Conservation (phyloP, 2,113 vertebrate genomes). For the Saccopteryx bilineata region DNA sequence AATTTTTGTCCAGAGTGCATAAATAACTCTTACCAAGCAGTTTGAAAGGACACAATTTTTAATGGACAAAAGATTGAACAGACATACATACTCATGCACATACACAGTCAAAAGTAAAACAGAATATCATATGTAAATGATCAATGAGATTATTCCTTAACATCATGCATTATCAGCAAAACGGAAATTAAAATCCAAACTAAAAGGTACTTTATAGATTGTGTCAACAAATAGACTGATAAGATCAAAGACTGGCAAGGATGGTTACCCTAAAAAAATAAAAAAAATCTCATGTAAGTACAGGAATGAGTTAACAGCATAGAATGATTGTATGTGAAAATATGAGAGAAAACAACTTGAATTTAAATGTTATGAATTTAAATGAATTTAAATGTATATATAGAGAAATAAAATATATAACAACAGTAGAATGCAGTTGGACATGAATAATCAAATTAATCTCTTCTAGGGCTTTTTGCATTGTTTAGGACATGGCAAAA, state of each 20-base stretch:
- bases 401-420: background rate
- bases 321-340: background rate
- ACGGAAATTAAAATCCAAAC: background rate
- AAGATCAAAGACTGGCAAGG: background rate
- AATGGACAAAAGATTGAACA: background rate
- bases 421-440: background rate
- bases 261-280: background rate
- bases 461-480: background rate
- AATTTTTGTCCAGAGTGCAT: background rate
- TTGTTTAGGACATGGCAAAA: background rate
- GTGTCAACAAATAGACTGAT: background rate
- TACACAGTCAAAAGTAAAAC: background rate
- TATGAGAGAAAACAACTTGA: background rate
- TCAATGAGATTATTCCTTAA: background rate
- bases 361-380: background rate
- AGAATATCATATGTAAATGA: background rate
- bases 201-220: background rate
- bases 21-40: background rate
- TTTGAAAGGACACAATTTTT: background rate
- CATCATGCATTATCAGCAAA: background rate
- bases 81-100: background rate
- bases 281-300: background rate
- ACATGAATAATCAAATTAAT: background rate
- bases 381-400: background rate
- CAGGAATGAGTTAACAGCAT: background rate